Conservation (phyloP, 2,797 vertebrate species). For the Acrocephalus scirpaceus region DNA sequence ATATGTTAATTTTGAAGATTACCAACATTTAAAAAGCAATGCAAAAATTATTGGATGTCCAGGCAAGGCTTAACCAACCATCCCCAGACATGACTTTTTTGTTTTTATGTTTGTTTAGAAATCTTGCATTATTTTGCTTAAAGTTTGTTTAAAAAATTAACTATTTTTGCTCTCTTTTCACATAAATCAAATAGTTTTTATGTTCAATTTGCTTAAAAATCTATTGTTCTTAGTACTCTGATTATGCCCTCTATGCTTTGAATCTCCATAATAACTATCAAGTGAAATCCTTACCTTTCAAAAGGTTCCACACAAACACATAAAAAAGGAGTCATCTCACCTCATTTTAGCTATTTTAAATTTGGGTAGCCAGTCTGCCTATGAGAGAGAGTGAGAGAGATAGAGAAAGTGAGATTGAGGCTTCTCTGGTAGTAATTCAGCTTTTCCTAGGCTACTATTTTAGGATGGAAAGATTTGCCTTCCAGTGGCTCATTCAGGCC, state of each 20-base stretch:
- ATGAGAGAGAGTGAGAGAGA: neutral
- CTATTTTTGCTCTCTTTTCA: neutral
- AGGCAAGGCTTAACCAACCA: neutral
- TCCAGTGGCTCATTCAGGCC: constrained; percentile 25
- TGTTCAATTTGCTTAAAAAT: neutral
- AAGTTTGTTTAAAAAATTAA: neutral
- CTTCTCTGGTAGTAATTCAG: constrained; percentile 23
- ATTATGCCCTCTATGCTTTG: neutral
- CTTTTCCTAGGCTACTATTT: constrained; percentile 51
- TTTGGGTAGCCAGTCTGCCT: neutral
- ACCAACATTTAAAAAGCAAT: neutral
- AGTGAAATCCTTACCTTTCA: neutral
- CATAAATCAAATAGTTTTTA: neutral
- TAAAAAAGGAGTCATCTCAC: neutral
- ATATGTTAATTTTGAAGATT: neutral
- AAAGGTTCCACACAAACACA: neutral
- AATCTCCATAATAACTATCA: neutral
- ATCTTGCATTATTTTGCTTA: neutral
- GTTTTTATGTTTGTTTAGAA: neutral
- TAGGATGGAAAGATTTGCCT: constrained; percentile 26
- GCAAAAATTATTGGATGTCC: neutral
- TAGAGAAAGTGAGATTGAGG: neutral
- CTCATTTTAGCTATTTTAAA: constrained; percentile 40
- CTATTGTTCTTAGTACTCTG: neutral
- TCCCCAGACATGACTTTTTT: neutral